A percentile compares a stretch with the other conserved stretches of the same genome.
These are phyloP conservation scores for Syngnathoides biaculeatus DNA, from an alignment of 2,113 vertebrate genomes.

Conservation along the genomic window DNA sequence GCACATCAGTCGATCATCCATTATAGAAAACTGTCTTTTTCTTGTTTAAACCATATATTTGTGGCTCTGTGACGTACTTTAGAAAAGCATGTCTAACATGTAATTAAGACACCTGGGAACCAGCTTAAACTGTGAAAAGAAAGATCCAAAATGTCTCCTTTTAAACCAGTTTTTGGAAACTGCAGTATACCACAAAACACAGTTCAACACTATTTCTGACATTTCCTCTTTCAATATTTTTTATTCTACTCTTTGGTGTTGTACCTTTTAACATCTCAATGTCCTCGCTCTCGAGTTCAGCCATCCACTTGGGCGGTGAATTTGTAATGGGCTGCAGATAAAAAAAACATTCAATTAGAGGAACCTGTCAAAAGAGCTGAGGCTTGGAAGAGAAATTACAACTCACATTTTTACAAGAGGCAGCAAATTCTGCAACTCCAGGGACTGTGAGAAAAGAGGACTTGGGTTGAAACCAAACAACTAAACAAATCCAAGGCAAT, in stretches of 20 bases:
- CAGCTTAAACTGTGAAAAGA: too few relatives aligned
- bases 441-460: conserved; percentile 75
- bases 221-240: not conserved
- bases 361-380: not conserved
- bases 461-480: not conserved
- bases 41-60: too few relatives aligned
- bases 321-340: conserved; percentile 86
- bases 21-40: too few relatives aligned
- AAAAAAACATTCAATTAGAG: conserved; percentile 19
- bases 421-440: conserved; percentile 96
- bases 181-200: not conserved
- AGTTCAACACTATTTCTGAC: not conserved
- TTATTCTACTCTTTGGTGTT: not conserved
- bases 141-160: too few relatives aligned
- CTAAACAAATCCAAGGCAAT: not conserved
- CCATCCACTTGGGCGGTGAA: conserved; percentile 98
- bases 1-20: too few relatives aligned
- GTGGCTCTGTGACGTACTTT: too few relatives aligned
- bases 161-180: not conserved
- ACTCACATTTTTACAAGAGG: conserved; percentile 98
- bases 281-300: conserved; percentile 94
- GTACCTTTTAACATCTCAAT: conserved; percentile 98
- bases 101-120: too few relatives aligned
- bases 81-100: too few relatives aligned
- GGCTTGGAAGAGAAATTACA: conserved; percentile 2